phyloP scores from a whole-genome alignment of 1,140 invertebrate genomes.

The Neodiprion pinetum region DNA sequence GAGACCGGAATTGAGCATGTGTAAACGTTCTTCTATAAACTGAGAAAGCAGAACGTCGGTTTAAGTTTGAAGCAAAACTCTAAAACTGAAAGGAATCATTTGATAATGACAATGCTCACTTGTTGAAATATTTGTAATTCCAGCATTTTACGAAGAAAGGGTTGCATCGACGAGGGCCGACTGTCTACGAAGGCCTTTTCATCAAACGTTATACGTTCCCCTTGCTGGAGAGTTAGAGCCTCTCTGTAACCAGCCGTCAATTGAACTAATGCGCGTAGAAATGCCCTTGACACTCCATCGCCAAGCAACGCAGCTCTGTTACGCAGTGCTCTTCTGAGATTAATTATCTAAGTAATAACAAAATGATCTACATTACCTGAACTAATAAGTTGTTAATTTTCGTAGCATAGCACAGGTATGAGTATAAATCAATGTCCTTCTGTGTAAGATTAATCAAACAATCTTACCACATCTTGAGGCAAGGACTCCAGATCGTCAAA shows the following conservation, averaged over 20 bases:
- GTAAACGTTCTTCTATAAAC: conserved; percentile 93
- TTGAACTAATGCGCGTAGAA: conserved; percentile 87
- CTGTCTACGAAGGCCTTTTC: conserved; percentile 86
- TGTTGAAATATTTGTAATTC: conserved; percentile 95
- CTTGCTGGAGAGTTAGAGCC: conserved; percentile 82
- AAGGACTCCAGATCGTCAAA: conserved; percentile 88
- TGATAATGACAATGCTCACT: conserved; percentile 58
- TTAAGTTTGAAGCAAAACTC: background rate
- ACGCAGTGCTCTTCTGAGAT: conserved; percentile 74
- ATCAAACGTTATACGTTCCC: conserved; percentile 86
- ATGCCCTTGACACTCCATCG: conserved; percentile 89
- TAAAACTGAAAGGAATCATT: background rate
- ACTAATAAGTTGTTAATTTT: too few relatives aligned
- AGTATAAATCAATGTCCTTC: too few relatives aligned
- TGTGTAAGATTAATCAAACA: conserved; percentile 16
- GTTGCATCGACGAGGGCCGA: conserved; percentile 80
- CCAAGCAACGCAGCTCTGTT: conserved; percentile 77
- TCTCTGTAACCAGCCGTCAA: conserved; percentile 94
- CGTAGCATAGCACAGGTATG: too few relatives aligned
- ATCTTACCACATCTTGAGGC: conserved; percentile 80
- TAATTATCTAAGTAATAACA: conserved; percentile 65
- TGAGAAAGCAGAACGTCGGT: conserved; percentile 48
- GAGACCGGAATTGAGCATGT: conserved; percentile 86
- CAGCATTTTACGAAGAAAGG: conserved; percentile 89
- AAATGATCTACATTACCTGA: conserved; percentile 1